Conservation (phyloP, 1,140 invertebrate genomes). For the Lanistes nyassanus region DNA sequence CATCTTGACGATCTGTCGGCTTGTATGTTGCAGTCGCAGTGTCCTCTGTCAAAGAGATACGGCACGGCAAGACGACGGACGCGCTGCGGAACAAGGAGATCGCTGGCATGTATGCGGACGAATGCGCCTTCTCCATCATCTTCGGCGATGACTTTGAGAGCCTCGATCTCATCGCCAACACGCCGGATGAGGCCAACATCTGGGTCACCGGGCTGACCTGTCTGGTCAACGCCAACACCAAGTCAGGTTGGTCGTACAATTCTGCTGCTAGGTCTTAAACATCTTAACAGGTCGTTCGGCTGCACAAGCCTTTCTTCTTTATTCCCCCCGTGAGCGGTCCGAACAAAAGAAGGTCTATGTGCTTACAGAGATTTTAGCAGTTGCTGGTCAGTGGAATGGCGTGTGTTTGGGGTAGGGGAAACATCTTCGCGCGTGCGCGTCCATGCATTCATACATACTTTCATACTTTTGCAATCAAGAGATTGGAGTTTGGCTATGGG, state of each 20-base stretch:
- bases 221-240: constrained; percentile 67
- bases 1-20: not conserved
- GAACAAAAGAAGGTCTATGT: too few species aligned
- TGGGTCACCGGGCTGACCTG: constrained; percentile 74
- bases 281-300: too few species aligned
- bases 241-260: constrained; percentile 30
- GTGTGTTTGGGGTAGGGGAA: too few species aligned
- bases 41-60: constrained; percentile 72
- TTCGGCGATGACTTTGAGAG: constrained; percentile 74
- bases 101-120: constrained; percentile 69
- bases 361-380: too few species aligned
- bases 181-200: constrained; percentile 75
- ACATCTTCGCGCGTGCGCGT: too few species aligned
- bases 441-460: too few species aligned
- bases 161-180: constrained; percentile 73
- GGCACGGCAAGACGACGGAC: constrained; percentile 74
- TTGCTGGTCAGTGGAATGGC: too few species aligned
- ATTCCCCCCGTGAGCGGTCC: too few species aligned
- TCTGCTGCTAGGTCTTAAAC: too few species aligned
- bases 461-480: too few species aligned
- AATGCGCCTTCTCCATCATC: constrained; percentile 76
- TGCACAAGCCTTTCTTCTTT: too few species aligned
- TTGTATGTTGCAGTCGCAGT: constrained; percentile 69
- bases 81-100: constrained; percentile 71
- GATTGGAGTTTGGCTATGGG: too few species aligned